Percentiles rank a stretch among this genome's conserved stretches.
Conservation (phyloP, 2,888 invertebrate genomes). For the Meghimatium bilineatum region DNA sequence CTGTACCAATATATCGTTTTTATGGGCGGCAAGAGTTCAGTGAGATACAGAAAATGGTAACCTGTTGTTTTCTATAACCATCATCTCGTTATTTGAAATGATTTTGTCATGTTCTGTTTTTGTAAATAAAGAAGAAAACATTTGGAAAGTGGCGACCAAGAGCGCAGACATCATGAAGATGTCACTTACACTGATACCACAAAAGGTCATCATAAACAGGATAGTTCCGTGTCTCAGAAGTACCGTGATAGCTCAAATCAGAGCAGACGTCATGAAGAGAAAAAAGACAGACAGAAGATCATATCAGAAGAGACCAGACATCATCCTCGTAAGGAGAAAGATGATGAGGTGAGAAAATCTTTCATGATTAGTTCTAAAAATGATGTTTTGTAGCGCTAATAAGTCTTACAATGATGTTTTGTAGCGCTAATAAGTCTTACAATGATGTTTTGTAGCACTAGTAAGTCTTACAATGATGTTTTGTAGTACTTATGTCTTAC, state of each 20-base stretch:
- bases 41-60: too few species aligned
- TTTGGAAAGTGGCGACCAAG: conserved; percentile 35
- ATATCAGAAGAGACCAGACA: conserved; percentile 51
- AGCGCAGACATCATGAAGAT: not conserved
- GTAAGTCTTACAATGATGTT: too few species aligned
- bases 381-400: too few species aligned
- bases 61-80: too few species aligned
- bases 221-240: conserved; percentile 53
- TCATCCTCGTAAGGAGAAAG: conserved; percentile 33
- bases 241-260: conserved; percentile 52
- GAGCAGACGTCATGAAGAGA: conserved; percentile 47
- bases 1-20: too few species aligned
- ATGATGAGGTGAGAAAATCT: conserved; percentile 10
- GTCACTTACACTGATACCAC: conserved; percentile 29
- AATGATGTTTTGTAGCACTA: too few species aligned
- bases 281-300: conserved; percentile 41
- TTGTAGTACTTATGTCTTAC: too few species aligned
- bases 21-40: too few species aligned
- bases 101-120: too few species aligned
- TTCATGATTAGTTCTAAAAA: not conserved
- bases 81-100: too few species aligned
- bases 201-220: conserved; percentile 54
- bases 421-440: too few species aligned
- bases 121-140: conserved; percentile 8
- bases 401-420: too few species aligned